Conservation (phyloP, 2,888 invertebrate species). For the Escarpia spicata region DNA sequence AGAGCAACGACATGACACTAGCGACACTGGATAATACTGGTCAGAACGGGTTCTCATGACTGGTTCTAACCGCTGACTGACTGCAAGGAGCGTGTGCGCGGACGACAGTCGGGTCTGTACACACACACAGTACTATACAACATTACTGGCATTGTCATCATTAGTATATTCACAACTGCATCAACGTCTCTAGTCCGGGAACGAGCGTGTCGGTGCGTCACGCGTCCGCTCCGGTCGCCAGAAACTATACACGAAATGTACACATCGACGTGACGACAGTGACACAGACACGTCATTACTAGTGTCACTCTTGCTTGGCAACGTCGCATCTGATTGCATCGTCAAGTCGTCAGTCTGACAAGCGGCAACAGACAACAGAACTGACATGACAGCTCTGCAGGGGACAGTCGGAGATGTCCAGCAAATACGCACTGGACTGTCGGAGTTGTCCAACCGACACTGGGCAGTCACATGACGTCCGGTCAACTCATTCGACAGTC, state of each 20-base stretch:
- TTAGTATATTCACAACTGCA: slow-evolving; percentile 14
- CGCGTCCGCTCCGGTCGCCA: not conserved
- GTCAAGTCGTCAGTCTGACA: not conserved
- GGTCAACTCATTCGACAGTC: not conserved
- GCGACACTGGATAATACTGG: slow-evolving; percentile 7
- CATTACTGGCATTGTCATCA: slow-evolving; percentile 12
- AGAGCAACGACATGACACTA: not conserved
- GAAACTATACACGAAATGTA: slow-evolving; percentile 13
- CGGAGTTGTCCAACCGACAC: not conserved
- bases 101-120: not conserved
- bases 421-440: not conserved
- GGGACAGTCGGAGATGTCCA: not conserved
- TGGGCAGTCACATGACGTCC: too few relatives aligned
- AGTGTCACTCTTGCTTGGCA: slow-evolving; percentile 9
- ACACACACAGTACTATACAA: slow-evolving; percentile 13
- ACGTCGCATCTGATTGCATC: not conserved
- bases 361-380: not conserved
- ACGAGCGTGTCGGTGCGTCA: not conserved
- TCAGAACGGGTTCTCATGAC: not conserved
- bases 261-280: slow-evolving; percentile 3
- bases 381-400: not conserved
- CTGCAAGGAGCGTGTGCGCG: not conserved
- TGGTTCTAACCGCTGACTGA: not conserved
- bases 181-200: not conserved
- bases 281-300: not conserved